These are phyloP conservation scores for Actinernus sp. DNA, from an alignment of 92 coral and sea anemone genomes.

Conservation along the genomic window DNA sequence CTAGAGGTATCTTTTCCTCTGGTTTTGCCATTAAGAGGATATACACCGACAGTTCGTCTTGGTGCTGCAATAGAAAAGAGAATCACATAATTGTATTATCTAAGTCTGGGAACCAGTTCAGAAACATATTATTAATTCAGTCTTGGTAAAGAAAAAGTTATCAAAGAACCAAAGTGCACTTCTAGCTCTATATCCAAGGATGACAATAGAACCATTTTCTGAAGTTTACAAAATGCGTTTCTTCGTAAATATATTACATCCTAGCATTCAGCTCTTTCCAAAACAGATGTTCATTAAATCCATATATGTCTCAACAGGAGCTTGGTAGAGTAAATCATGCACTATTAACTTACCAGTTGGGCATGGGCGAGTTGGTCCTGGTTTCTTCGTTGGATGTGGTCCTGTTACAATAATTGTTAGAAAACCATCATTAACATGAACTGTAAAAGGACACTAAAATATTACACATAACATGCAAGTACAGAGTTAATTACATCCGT, in stretches of 20 bases:
- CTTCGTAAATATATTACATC: too few relatives aligned
- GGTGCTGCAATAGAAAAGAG: slow-evolving; percentile 1
- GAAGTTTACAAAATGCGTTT: too few relatives aligned
- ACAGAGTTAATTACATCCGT: too few relatives aligned
- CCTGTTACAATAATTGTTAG: not conserved
- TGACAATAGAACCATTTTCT: too few relatives aligned
- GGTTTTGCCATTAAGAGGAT: slow-evolving; percentile 53
- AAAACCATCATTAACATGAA: not conserved
- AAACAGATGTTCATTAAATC: too few relatives aligned
- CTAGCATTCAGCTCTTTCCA: too few relatives aligned
- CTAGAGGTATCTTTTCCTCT: slow-evolving; percentile 63
- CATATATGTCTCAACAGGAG: too few relatives aligned
- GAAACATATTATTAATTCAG: too few relatives aligned
- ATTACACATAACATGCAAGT: too few relatives aligned
- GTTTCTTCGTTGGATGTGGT: slow-evolving; percentile 41
- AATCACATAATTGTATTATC: too few relatives aligned
- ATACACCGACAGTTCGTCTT: slow-evolving; percentile 54
- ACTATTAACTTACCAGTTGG: slow-evolving; percentile 29
- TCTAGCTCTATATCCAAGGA: not conserved
- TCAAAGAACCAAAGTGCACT: not conserved
- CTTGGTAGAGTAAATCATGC: too few relatives aligned
- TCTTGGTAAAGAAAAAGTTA: not conserved
- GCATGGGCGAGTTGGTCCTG: slow-evolving; percentile 27
- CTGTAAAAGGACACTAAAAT: not conserved
- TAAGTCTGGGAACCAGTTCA: too few relatives aligned